Evolutionary conservation across 2,888 invertebrate species (phyloP).

Genomic region (Philonicus albiceps): DNA sequence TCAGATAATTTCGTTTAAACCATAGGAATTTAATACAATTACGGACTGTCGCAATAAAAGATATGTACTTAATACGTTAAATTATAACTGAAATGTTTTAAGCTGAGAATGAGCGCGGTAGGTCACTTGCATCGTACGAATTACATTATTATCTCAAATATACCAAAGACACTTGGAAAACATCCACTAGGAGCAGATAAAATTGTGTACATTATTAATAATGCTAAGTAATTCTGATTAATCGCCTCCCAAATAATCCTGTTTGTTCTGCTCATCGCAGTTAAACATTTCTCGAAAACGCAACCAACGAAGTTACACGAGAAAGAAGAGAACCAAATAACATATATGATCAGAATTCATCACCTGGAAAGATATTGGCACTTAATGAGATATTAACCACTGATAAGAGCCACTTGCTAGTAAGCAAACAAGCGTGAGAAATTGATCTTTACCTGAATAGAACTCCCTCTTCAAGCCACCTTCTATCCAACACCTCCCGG

Average conservation of each 20-base stretch:
- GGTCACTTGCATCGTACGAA: not conserved
- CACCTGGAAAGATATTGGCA: conserved; percentile 48
- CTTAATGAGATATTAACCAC: conserved; percentile 47
- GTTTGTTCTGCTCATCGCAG: not conserved
- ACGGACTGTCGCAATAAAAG: too few species aligned
- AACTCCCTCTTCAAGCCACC: conserved; percentile 21
- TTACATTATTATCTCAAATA: not conserved
- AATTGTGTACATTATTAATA: not conserved
- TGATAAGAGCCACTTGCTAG: conserved; percentile 45
- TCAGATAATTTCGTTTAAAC: too few species aligned
- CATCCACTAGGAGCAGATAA: not conserved
- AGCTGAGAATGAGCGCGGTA: too few species aligned
- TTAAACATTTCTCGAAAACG: not conserved
- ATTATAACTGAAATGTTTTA: too few species aligned
- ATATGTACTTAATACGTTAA: too few species aligned
- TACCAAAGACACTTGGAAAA: not conserved
- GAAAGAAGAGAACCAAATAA: not conserved
- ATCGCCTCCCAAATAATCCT: not conserved
- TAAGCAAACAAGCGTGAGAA: conserved; percentile 42
- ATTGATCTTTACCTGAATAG: conserved; percentile 41
- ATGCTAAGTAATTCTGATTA: conserved; percentile 13
- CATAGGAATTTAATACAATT: too few species aligned
- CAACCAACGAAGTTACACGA: not conserved
- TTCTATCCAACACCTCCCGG: conserved; percentile 44
- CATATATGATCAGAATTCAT: conserved; percentile 41